Conservation (phyloP, 1,140 invertebrate genomes). For the Phymorhynchus buccinoides region DNA sequence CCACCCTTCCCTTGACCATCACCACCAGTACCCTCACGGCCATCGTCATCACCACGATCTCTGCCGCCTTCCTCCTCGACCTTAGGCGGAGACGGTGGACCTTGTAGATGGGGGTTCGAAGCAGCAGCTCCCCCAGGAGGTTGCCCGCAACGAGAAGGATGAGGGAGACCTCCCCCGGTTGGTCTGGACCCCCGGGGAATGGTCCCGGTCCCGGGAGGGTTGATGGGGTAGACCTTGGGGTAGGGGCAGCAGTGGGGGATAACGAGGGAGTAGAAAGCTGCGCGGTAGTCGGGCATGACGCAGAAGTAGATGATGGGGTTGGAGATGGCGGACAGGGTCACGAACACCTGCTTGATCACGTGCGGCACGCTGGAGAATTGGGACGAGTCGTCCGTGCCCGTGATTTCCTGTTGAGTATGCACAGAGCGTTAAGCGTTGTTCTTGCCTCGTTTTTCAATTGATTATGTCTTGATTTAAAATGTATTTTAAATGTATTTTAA, state of each 20-base stretch:
- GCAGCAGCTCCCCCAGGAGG: background rate
- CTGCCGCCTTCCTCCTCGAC: background rate
- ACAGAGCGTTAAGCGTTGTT: too few relatives aligned
- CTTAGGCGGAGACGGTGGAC: background rate
- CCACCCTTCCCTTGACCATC: conserved; percentile 18
- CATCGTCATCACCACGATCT: too few relatives aligned
- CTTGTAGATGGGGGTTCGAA: background rate
- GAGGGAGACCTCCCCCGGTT: too few relatives aligned
- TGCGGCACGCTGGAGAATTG: background rate
- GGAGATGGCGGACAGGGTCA: conserved; percentile 22
- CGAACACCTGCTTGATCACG: conserved; percentile 35
- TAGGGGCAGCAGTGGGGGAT: background rate
- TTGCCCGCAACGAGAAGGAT: too few relatives aligned
- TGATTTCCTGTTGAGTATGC: conserved; percentile 32
- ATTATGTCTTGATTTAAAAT: too few relatives aligned
- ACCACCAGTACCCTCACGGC: background rate
- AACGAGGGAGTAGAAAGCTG: background rate
- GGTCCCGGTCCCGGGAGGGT: background rate
- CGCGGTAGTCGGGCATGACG: conserved; percentile 11
- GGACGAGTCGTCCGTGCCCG: conserved; percentile 38
- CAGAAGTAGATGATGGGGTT: conserved; percentile 35
- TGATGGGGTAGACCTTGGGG: background rate
- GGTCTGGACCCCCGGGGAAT: too few relatives aligned
- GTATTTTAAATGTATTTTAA: too few relatives aligned
- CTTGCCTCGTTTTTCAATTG: too few relatives aligned